Base-by-base conservation (phyloP, 2,797 vertebrate genomes). In the Artibeus lituratus region DNA sequence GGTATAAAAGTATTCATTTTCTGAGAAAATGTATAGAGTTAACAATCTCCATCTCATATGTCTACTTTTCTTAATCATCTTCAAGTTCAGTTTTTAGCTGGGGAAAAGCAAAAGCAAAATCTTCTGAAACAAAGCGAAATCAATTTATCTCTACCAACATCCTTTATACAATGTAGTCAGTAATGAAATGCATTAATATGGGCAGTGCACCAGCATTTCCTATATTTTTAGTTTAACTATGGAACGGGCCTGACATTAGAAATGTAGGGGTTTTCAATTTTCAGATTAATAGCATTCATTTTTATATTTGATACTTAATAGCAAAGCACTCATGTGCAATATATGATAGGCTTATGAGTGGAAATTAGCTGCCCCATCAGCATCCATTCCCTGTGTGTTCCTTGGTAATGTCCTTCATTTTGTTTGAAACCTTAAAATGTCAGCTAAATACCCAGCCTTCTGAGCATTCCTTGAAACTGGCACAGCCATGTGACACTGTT, bases 41-140 rank as follows among this genome's bases (percentile, higher is more conserved):
- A 80, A 59, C 42, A 86, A 86, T 78, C 53, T 80, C n/a, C 19
- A 37, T 62, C 69, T 85, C 42, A 49, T 19, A 37, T 12, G 16
- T 73, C 73, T 74, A 12, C 92, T 87, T 77, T 91, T 78, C 53
- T 74, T 55, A 82, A 72, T 87, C 59, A 51, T 94, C 62, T 86
- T 88, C 69, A 90, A 93, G 35, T 89, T 84, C 37, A 49, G 5
- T 29, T 47, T 73, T 86, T 42, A 73, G 72, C 44, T 69, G 35
- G 29, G 29, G n/a, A 65, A 90, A 90, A 90, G 44, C 22, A 90
- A 49, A 77, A 89, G 62, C 55, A 37, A 73, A 67, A 59, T 76
- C 53, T 62, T 73, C n/a, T 10, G 49, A 90, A 91, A 88, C 35
- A 86, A 88, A 74, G 8, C 76, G 81, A 87, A 19, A 85, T 87